Percentiles rank a stretch among this genome's conserved stretches.
These are phyloP conservation scores for Drosophila sordidula DNA, from an alignment of 2,888 invertebrate species.

Conservation along the genomic window DNA sequence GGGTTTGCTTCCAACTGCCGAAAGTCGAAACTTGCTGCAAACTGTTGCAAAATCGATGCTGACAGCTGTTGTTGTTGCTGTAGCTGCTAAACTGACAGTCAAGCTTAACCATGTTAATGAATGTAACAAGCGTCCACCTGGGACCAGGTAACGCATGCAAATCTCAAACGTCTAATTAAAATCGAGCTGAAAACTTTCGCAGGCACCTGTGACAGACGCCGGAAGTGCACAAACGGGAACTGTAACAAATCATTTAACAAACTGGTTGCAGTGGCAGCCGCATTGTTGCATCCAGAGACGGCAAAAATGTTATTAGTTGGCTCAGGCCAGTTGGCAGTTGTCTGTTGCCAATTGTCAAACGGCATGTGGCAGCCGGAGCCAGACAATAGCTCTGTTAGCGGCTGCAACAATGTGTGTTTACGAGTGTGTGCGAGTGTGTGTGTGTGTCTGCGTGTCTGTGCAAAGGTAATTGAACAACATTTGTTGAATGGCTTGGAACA, in stretches of 20 bases:
- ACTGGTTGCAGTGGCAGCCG: constrained; percentile 10
- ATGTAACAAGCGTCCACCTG: constrained; percentile 4
- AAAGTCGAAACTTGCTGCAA: constrained; percentile 19
- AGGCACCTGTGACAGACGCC: constrained; percentile 1
- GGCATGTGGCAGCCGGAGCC: constrained; percentile 55
- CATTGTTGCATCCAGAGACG: constrained; percentile 16
- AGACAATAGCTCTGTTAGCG: constrained; percentile 45
- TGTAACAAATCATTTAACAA: constrained; percentile 63
- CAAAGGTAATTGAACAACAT: constrained; percentile 78
- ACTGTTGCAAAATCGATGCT: constrained; percentile 30
- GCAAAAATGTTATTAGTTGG: constrained; percentile 42
- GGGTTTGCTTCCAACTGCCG: not conserved
- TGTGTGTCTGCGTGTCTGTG: constrained; percentile 26
- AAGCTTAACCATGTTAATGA: constrained; percentile 26
- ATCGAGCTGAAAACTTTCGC: constrained; percentile 6
- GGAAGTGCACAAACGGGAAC: constrained; percentile 30
- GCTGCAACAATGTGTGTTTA: constrained; percentile 37
- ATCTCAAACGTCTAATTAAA: constrained; percentile 59
- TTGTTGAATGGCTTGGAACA: constrained; percentile 79
- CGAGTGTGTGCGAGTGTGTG: constrained; percentile 8
- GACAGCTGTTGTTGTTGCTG: constrained; percentile 2
- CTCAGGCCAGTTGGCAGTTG: constrained; percentile 22
- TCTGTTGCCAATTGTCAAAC: constrained; percentile 57
- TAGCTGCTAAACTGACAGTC: constrained; percentile 23
- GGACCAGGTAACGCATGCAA: constrained; percentile 27